Conservation (phyloP, 2,113 vertebrate species). For the Thymallus thymallus region DNA sequence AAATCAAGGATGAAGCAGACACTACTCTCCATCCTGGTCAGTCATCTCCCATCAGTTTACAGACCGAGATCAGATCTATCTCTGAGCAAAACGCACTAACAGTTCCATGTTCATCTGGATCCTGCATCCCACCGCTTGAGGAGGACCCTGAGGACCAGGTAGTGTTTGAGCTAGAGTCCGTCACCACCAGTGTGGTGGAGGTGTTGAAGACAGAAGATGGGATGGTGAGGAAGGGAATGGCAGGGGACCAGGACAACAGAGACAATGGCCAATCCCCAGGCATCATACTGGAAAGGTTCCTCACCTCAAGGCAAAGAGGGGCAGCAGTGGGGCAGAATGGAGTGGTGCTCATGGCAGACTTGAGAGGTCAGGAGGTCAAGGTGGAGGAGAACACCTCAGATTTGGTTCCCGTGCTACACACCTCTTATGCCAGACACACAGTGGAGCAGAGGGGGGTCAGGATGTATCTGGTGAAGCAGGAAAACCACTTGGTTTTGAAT, state of each 20-base stretch:
- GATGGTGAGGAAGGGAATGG: conserved; percentile 22
- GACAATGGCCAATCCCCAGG: conserved; percentile 54
- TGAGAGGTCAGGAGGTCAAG: conserved; percentile 53
- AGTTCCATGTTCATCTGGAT: conserved; percentile 10
- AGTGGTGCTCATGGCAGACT: not conserved
- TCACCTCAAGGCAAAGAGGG: conserved; percentile 43
- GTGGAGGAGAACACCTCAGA: conserved; percentile 42
- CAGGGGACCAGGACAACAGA: conserved; percentile 22
- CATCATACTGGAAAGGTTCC: conserved; percentile 65
- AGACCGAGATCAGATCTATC: not conserved
- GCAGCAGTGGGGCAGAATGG: conserved; percentile 17
- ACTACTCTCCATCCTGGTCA: not conserved
- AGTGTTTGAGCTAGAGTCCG: conserved; percentile 55
- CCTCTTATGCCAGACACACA: conserved; percentile 25
- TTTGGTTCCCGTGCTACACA: not conserved
- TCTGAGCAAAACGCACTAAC: conserved; percentile 5
- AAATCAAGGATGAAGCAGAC: conserved; percentile 37
- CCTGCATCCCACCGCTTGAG: conserved; percentile 24
- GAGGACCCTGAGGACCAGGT: conserved; percentile 51
- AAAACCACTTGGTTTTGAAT: conserved; percentile 46
- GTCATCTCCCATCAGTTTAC: conserved; percentile 8
- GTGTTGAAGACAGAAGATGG: conserved; percentile 31
- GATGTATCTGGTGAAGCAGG: conserved; percentile 67
- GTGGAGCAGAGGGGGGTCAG: conserved; percentile 43
- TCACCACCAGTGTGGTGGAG: conserved; percentile 49